phyloP scores from a whole-genome alignment of 37 sponge, comb jelly and placozoan genomes.

The Axinella damicornis region DNA sequence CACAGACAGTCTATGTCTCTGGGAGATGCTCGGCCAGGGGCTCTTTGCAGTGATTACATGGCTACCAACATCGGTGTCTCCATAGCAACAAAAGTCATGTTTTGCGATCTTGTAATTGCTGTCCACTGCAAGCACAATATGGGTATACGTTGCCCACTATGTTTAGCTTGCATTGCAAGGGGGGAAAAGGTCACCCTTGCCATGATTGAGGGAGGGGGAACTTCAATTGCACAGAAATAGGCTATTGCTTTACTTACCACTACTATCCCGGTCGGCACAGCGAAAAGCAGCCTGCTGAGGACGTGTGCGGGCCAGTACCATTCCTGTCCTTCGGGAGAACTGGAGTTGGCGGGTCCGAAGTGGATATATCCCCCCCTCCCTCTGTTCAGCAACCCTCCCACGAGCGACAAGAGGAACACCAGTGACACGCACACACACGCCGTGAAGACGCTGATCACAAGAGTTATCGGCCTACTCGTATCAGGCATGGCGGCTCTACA shows the following conservation, averaged over 20 bases:
- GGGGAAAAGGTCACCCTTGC: too few relatives aligned
- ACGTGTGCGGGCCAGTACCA: conserved; percentile 74
- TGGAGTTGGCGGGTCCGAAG: neutral
- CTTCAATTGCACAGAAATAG: too few relatives aligned
- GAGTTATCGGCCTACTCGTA: neutral
- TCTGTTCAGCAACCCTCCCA: conserved; percentile 74
- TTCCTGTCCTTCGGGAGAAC: neutral
- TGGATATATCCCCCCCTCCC: conserved; percentile 60
- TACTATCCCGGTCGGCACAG: conserved; percentile 68
- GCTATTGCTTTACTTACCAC: conserved; percentile 75
- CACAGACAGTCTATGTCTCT: too few relatives aligned
- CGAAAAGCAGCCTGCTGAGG: conserved; percentile 48
- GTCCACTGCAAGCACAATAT: too few relatives aligned
- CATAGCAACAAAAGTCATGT: too few relatives aligned
- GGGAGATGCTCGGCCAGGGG: too few relatives aligned
- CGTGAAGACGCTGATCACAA: conserved; percentile 1
- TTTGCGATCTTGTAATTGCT: too few relatives aligned
- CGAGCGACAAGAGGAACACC: conserved; percentile 6
- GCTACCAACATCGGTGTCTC: too few relatives aligned
- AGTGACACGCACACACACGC: conserved; percentile 2
- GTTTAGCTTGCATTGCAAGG: too few relatives aligned
- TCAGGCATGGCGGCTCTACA: conserved; percentile 3
- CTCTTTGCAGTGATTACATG: too few relatives aligned
- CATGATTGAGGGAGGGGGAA: too few relatives aligned
- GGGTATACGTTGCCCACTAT: too few relatives aligned